Conservation (phyloP, 2,113 vertebrate genomes). For the Poeciliopsis prolifica region DNA sequence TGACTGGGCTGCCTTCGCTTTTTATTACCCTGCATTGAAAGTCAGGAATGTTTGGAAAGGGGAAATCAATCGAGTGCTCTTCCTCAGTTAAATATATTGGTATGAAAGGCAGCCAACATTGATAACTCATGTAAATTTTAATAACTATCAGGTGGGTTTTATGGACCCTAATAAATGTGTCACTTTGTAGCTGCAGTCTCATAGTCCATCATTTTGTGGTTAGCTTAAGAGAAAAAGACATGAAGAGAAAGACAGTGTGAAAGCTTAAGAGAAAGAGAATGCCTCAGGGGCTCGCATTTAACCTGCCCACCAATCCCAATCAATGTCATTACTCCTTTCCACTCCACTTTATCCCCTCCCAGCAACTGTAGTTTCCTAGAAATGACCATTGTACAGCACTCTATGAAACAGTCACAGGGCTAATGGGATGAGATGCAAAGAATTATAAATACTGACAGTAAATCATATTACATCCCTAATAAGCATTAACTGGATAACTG, state of each 20-base stretch:
- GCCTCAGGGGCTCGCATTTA: constrained; percentile 75
- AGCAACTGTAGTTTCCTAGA: constrained; percentile 83
- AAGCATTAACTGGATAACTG: constrained; percentile 99
- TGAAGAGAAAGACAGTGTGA: constrained; percentile 40
- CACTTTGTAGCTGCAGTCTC: constrained; percentile 41
- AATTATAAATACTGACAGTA: constrained; percentile 99
- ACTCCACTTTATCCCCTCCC: constrained; percentile 84
- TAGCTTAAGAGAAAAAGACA: constrained; percentile 44
- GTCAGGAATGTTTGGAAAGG: constrained; percentile 4
- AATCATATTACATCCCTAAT: constrained; percentile 99
- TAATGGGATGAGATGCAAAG: constrained; percentile 99
- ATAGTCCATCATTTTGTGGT: constrained; percentile 49
- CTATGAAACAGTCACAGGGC: constrained; percentile 95
- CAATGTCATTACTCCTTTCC: constrained; percentile 91
- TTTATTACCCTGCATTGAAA: constrained; percentile 13
- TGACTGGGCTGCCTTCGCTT: not conserved
- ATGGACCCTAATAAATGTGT: constrained; percentile 62
- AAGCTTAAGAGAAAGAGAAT: constrained; percentile 45
- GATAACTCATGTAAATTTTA: constrained; percentile 57
- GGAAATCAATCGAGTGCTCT: constrained; percentile 10
- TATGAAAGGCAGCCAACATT: constrained; percentile 46
- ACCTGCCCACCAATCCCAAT: constrained; percentile 89
- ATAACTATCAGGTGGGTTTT: constrained; percentile 50
- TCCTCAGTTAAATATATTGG: constrained; percentile 29
- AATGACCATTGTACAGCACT: constrained; percentile 91